Conservation (phyloP, 2,113 vertebrate species). For the Scolopax mira region DNA sequence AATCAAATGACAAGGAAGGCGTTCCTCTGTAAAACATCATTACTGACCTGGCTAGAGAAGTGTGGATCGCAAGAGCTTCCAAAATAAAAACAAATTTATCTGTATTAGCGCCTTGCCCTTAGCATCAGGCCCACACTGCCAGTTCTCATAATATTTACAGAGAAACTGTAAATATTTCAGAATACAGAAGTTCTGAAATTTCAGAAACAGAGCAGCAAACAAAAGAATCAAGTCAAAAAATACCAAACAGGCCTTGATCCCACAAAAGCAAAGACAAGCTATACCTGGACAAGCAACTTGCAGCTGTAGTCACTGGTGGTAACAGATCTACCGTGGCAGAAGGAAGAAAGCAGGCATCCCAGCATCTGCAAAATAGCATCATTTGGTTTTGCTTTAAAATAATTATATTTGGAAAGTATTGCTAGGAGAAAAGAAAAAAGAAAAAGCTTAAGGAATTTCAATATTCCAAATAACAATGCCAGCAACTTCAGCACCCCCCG, state of each 20-base stretch:
- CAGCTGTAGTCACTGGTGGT: not conserved
- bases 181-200: no score
- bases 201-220: not conserved
- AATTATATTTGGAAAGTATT: not conserved
- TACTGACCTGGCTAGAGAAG: not conserved
- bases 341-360: not conserved
- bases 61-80: not conserved
- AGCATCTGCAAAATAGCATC: not conserved
- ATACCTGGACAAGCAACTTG: not conserved
- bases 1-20: not conserved
- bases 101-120: not conserved
- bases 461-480: not conserved
- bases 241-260: not conserved
- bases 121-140: not conserved
- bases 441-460: not conserved
- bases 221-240: not conserved
- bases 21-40: not conserved
- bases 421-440: not conserved
- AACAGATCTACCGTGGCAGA: rapidly evolving
- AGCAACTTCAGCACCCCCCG: not conserved
- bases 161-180: no score
- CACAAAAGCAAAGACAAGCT: not conserved
- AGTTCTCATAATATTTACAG: not conserved
- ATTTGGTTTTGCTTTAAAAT: not conserved
- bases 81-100: not conserved